Evolutionary conservation across 2,113 vertebrate genomes (phyloP), one percentile per base, ranked within the genome.

Genomic region (Aldabrachelys gigantea): DNA sequence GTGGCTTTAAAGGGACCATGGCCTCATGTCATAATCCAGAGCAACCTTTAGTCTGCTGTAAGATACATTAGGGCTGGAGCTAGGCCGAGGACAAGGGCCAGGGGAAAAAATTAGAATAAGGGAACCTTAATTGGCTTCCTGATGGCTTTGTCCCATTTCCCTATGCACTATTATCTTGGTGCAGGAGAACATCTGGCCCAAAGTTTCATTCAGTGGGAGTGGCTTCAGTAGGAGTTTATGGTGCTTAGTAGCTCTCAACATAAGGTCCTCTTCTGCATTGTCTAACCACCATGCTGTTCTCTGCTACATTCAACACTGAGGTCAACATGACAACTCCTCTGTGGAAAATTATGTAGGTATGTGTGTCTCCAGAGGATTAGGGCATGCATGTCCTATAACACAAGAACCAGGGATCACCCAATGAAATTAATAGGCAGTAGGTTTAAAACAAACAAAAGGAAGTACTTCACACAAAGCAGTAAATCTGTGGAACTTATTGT

Each of bases 351-450:
- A 0, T 5, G 13, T 6, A 49, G 44, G 0, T 0, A 5, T 24
- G 12, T 5, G 59, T 3, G 1, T 13, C 38, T 3, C 29, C 3
- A 50, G 75, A 27, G 31, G 0, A 0, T 0, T 29, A 38, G 27
- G 59, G 65, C 2, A 41, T 47, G 17, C 35, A 49, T 12, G 8
- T 65, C 31, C 35, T 35, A n/a, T 65, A 65, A 65, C 62, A 65
- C 35, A 65, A 19, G 62, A 65, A n/a, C 62, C 16, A n/a, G 16
- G 62, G 16, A 19, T n/a, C 62, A 65, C 62, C 35, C 62, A 65
- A n/a, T n/a, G 62, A 65, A 65, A 65, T 65, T 17, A 65, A 35
- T 31, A 31, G 13, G 29, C 59, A 62, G 29, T 29, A 62, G 27
- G 13, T 31, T 62, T 62, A 62, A 62, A 62, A 62, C 59, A 62